phyloP scores from a whole-genome alignment of 2,888 invertebrate species.

The Callinectes sapidus region DNA sequence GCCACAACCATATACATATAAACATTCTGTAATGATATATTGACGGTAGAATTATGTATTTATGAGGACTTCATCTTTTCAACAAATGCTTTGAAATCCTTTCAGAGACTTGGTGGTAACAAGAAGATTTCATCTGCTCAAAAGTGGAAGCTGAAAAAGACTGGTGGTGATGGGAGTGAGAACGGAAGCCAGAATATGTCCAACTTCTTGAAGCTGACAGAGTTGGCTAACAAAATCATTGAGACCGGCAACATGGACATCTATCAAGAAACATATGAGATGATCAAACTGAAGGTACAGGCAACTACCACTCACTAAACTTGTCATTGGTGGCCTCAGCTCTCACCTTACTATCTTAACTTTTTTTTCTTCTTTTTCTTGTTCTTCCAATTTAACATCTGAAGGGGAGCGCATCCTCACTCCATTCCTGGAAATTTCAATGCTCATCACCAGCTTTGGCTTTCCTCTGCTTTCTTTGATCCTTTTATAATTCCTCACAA shows the following conservation, averaged over 20 bases:
- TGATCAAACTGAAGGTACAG: conserved; percentile 80
- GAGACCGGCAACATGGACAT: conserved; percentile 95
- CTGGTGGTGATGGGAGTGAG: conserved; percentile 80
- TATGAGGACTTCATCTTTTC: not conserved
- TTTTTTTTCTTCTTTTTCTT: no score
- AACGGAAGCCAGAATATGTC: conserved; percentile 77
- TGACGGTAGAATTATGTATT: not conserved
- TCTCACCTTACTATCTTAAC: no score
- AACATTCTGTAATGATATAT: no score
- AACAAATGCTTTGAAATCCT: conserved; percentile 20
- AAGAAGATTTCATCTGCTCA: conserved; percentile 88
- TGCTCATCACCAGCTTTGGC: no score
- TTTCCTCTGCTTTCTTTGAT: no score
- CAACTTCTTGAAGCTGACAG: conserved; percentile 86
- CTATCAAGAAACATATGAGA: conserved; percentile 93
- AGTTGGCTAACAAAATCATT: conserved; percentile 90
- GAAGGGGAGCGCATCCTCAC: no score
- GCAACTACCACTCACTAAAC: not conserved
- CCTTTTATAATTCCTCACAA: no score
- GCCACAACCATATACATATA: no score
- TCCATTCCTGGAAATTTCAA: no score
- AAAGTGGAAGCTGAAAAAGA: conserved; percentile 89
- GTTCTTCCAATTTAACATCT: no score
- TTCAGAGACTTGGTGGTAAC: conserved; percentile 78
- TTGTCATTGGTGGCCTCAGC: not conserved